Evolutionary conservation across 64 coral and sea anemone species (phyloP), one percentile per base, ranked within the genome.

Genomic region (Pocillopora verrucosa): DNA sequence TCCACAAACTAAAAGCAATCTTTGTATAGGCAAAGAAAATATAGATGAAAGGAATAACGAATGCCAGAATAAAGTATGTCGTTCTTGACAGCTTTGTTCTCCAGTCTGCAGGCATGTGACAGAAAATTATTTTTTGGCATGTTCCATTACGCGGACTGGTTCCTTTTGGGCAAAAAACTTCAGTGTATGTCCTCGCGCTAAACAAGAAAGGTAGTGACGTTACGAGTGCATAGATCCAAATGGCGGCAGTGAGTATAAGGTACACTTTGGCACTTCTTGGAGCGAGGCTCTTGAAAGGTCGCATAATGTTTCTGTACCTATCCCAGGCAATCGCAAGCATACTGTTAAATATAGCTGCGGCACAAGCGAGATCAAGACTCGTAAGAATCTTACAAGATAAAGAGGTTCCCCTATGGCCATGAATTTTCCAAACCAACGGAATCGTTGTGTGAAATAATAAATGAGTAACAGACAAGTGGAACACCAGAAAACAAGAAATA

Each of bases 401-500:
- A 59, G 77, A 22, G 13, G 5, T 13, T n/a, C 17, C 16, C 12
- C n/a, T 69, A 2, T 9, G 24, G 10, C 1, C 19, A n/a, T 22
- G 16, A 19, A 19, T 36, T 19, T 45, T 64, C 59, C 60, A 36
- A 83, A 68, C 20, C 4, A 45, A 3, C 13, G 80, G 80, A 24
- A 83, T 19, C 14, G 36, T 19, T 6, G 41, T 9, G n/a, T 83
- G 61, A 68, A 83, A 20, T 13, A 83, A 3, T 3, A 83, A 19
- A 41, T 83, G 80, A 17, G 61, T 83, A 12, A 68, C 34, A 1
- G 80, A 83, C 19, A 83, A 83, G 68, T 83, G 80, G 35, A 83
- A 83, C 11, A 83, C 45, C 34, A 83, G 80, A 41, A 83, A 83
- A 16, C 80, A 67, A 41, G 80, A 83, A 45, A 68, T 65, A 51